Evolutionary conservation across 2,113 vertebrate genomes (phyloP).

Genomic region (Pachypanchax playfairii): DNA sequence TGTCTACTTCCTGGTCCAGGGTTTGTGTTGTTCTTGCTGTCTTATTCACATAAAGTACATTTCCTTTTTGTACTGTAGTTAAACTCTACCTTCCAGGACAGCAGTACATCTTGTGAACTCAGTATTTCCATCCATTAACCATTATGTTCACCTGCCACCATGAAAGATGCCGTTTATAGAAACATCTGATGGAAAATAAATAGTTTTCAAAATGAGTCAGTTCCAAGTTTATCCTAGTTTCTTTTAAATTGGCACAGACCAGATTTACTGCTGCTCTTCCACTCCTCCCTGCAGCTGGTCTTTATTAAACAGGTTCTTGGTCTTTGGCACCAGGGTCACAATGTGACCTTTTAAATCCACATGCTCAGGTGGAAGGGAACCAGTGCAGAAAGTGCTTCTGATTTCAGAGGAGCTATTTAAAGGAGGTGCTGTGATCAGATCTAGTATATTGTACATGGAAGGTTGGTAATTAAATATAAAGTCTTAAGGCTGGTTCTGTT

Average conservation of each 20-base stretch:
- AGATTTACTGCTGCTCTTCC: slow-evolving; percentile 10
- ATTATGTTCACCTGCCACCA: slow-evolving; percentile 5
- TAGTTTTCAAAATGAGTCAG: neutral
- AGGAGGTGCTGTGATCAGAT: slow-evolving; percentile 27
- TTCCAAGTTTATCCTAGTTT: slow-evolving; percentile 14
- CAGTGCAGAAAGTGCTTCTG: slow-evolving; percentile 37
- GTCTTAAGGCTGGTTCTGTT: no score
- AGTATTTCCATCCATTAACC: slow-evolving; percentile 4
- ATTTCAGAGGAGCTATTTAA: slow-evolving; percentile 38
- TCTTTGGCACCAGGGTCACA: slow-evolving; percentile 49
- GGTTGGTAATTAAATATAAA: slow-evolving; percentile 19
- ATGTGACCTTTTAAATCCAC: slow-evolving; percentile 59
- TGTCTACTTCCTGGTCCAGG: neutral
- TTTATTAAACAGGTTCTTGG: slow-evolving; percentile 58
- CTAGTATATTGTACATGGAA: neutral
- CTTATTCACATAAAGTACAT: neutral
- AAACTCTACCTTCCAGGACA: neutral
- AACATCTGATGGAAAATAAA: slow-evolving; percentile 7
- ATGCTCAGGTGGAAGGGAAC: slow-evolving; percentile 54
- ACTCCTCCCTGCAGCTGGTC: slow-evolving; percentile 54
- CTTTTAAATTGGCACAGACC: neutral
- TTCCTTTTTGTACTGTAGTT: neutral
- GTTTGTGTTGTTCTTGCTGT: neutral
- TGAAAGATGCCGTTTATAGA: slow-evolving; percentile 10
- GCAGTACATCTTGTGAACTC: slow-evolving; percentile 23